Conservation (phyloP, 1,140 invertebrate genomes). For the Habropoda laboriosa region DNA sequence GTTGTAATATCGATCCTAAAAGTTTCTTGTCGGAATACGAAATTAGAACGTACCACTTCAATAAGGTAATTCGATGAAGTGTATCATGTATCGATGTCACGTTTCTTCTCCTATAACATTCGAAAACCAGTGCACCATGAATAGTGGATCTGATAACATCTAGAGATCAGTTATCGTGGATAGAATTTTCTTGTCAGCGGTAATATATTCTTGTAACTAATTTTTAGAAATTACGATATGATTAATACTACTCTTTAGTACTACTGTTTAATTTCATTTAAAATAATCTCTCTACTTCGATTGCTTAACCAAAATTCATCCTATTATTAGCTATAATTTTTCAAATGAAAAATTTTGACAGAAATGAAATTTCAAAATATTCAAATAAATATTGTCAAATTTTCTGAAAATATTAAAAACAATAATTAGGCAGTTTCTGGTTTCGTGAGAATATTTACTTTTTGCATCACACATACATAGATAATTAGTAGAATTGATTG, state of each 20-base stretch:
- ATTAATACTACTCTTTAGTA: too few species aligned
- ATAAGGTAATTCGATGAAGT: slow-evolving; percentile 44
- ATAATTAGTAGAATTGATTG: too few species aligned
- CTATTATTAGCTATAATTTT: too few species aligned
- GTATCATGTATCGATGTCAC: slow-evolving; percentile 39
- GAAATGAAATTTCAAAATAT: neutral
- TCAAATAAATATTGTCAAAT: neutral
- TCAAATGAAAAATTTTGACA: neutral
- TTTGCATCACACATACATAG: neutral
- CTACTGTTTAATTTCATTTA: too few species aligned
- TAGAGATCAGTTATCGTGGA: neutral
- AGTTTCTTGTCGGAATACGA: neutral
- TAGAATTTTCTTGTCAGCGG: neutral
- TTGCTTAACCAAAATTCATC: too few species aligned
- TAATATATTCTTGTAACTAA: neutral
- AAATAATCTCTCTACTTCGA: too few species aligned
- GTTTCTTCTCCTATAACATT: slow-evolving; percentile 30
- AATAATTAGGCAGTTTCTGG: neutral
- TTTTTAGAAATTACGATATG: neutral
- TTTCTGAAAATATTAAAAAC: too few species aligned
- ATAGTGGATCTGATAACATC: slow-evolving; percentile 30
- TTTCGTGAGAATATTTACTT: neutral
- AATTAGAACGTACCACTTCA: slow-evolving; percentile 15
- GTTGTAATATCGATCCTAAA: too few species aligned
- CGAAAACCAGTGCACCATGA: slow-evolving; percentile 21